Conservation (phyloP, 1,140 invertebrate genomes). For the Tetranychus urticae region DNA sequence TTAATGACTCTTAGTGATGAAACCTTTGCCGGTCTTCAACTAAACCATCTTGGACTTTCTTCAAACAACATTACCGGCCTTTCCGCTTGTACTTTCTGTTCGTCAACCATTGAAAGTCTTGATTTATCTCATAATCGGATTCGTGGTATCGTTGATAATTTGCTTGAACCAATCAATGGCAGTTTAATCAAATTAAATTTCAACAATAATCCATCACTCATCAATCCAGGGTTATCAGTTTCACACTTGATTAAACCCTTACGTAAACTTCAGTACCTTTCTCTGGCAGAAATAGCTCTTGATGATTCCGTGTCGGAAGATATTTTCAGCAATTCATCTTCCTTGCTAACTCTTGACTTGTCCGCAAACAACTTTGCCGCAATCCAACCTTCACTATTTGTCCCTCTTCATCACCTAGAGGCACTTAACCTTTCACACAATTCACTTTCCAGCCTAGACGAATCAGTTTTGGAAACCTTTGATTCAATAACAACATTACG, state of each 20-base stretch:
- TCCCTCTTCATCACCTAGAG: constrained; percentile 33
- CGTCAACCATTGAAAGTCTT: constrained; percentile 32
- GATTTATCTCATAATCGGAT: constrained; percentile 6
- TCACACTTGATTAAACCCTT: background rate
- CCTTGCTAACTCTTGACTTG: constrained; percentile 21
- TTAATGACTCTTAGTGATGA: constrained; percentile 38
- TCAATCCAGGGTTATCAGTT: background rate
- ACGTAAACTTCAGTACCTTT: background rate
- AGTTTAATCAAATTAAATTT: background rate
- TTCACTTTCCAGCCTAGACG: constrained; percentile 14
- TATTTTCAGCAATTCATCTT: constrained; percentile 19
- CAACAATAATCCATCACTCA: background rate
- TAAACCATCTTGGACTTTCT: constrained; percentile 29
- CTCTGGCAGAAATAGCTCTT: background rate
- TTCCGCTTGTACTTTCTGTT: constrained; percentile 37
- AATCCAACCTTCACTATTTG: constrained; percentile 39
- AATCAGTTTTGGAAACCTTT: background rate
- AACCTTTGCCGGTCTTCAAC: constrained; percentile 33
- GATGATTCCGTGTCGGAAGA: constrained; percentile 20
- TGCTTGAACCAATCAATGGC: background rate
- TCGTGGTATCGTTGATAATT: background rate
- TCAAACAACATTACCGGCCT: constrained; percentile 44
- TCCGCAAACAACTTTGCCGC: constrained; percentile 26
- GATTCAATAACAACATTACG: background rate
- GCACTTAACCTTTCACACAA: constrained; percentile 42